Percentiles rank a stretch among this genome's conserved stretches.
Conservation (phyloP, 2,113 vertebrate species). For the Camelus bactrianus region DNA sequence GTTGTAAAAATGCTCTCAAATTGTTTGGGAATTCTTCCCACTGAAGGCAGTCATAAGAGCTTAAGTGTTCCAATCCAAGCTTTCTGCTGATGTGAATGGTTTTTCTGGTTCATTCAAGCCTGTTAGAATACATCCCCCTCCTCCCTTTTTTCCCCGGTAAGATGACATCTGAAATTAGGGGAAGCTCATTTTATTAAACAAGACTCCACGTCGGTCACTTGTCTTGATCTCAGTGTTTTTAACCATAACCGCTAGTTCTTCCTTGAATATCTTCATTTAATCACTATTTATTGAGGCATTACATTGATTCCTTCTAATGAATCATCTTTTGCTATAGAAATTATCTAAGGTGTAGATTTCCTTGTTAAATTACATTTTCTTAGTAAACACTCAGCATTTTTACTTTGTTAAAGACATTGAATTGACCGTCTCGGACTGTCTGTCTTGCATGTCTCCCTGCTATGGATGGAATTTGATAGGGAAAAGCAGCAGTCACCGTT, state of each 20-base stretch:
- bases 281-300: background rate
- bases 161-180: background rate
- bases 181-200: background rate
- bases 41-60: background rate
- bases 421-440: rapidly evolving
- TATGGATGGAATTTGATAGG: background rate
- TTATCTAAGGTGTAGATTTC: background rate
- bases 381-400: background rate
- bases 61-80: background rate
- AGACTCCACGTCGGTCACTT: background rate
- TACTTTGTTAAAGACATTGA: background rate
- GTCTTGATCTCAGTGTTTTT: background rate
- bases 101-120: background rate
- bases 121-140: too few relatives aligned
- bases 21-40: background rate
- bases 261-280: background rate
- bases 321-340: background rate
- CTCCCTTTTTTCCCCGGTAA: background rate
- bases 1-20: background rate
- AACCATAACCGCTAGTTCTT: background rate
- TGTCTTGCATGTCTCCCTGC: background rate
- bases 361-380: background rate
- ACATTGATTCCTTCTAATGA: background rate
- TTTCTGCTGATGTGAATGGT: background rate
- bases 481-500: background rate